These are phyloP conservation scores for Rhagoletis zephyria DNA, from an alignment of 1,140 invertebrate genomes.

Conservation along the genomic window DNA sequence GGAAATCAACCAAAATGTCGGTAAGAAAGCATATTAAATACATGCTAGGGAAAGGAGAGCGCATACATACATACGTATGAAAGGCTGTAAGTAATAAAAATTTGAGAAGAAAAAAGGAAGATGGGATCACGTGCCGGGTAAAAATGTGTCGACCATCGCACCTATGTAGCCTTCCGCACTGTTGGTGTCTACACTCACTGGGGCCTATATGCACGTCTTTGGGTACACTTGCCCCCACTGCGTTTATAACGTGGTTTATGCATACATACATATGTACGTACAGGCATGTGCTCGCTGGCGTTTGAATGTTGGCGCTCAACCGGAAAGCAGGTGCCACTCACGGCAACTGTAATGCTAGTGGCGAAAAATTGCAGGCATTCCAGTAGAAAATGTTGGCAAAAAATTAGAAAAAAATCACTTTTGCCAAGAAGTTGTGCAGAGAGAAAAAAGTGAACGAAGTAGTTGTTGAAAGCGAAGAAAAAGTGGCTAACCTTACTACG, in stretches of 20 bases:
- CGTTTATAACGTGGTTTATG: background rate
- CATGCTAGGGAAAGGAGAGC: background rate
- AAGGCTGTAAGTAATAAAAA: background rate
- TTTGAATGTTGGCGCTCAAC: slow-evolving; percentile 58
- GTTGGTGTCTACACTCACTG: background rate
- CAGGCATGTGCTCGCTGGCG: slow-evolving; percentile 60
- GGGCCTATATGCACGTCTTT: background rate
- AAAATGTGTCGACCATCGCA: no score
- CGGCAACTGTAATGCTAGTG: slow-evolving; percentile 22
- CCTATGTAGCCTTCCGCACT: background rate
- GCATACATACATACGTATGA: background rate
- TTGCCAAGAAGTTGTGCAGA: background rate
- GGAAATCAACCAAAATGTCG: background rate
- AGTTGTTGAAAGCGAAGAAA: slow-evolving; percentile 5
- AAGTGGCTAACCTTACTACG: background rate
- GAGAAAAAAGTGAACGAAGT: background rate
- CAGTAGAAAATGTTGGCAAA: background rate
- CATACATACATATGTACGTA: background rate
- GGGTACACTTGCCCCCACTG: background rate
- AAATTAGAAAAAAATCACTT: background rate
- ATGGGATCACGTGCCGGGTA: no score
- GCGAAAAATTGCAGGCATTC: slow-evolving; percentile 38
- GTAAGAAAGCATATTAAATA: background rate
- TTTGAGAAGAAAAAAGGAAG: no score
- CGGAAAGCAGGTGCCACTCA: slow-evolving; percentile 47